A percentile compares a stretch with the other conserved stretches of the same genome.
Evolutionary conservation across 2,797 vertebrate genomes (phyloP).

Genomic region (Pteronotus mesoamericanus): DNA sequence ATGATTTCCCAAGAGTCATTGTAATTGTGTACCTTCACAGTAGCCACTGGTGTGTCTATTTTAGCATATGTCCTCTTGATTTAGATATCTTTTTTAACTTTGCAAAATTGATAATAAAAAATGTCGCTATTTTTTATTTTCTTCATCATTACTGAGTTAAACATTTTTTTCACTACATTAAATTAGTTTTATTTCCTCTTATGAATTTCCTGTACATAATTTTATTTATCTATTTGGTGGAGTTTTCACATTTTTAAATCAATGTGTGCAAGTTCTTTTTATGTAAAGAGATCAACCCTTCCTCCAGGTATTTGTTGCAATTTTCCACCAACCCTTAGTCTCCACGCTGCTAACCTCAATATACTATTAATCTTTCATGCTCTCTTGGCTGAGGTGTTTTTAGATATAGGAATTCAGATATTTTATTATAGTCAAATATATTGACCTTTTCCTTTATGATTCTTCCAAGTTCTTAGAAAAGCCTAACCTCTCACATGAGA

Average conservation of each 20-base stretch:
- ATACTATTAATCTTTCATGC: not conserved
- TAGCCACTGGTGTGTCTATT: not conserved
- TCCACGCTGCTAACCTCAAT: not conserved
- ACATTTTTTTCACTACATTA: not conserved
- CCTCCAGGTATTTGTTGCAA: not conserved
- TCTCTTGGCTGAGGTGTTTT: not conserved
- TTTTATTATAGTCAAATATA: conserved; percentile 2
- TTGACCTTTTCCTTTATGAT: not conserved
- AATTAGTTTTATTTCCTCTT: not conserved
- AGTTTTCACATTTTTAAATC: conserved; percentile 1
- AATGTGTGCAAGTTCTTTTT: not conserved
- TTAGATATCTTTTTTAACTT: not conserved
- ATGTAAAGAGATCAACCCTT: not conserved
- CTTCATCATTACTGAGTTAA: not conserved
- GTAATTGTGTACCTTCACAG: not conserved
- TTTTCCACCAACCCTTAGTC: not conserved
- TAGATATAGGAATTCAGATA: not conserved
- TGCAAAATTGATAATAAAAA: not conserved
- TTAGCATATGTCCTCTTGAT: not conserved
- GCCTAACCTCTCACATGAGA: not conserved
- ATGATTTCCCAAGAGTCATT: not conserved
- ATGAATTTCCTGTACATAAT: not conserved
- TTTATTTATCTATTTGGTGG: not conserved
- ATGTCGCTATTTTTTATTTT: not conserved
- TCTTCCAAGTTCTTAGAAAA: not conserved